Evolutionary conservation across 2,113 vertebrate genomes (phyloP), one percentile per base, ranked within the genome.

Genomic region (Panthera tigris): DNA sequence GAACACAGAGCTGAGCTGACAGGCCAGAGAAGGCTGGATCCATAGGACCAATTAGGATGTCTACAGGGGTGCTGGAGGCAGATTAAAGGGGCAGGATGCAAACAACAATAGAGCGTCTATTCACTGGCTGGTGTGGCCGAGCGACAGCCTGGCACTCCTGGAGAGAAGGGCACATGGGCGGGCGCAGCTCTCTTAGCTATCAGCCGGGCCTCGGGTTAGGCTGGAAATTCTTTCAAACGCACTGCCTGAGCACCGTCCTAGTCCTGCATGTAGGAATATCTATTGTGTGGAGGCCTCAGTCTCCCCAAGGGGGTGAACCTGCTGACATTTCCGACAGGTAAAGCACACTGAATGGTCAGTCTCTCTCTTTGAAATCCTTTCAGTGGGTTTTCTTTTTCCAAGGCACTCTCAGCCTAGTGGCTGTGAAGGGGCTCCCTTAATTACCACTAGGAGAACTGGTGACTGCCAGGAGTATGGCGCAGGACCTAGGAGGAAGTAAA

Each of bases 221-320:
- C 16, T 73, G 71, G 50, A 96, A 98, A 98, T 48, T 8, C 91
- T 97, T 97, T 97, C 78, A 98, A 96, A 91, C 16, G 21, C 29
- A 73, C 65, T 36, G 11, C 79, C 79, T 81, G 87, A 97, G 93
- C 63, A 91, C 69, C 41, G 12, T 80, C 92, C 57, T 66, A 83
- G 76, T 73, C 48, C 92, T 71, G 71, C 66, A 11, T 36, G 71
- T 33, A 82, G 97, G 89, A 97, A 97, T 76, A 88, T 45, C 92
- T 86, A 21, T 82, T 45, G 85, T 97, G 65, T 36, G 68, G 74
- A 89, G 84, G 48, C 27, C 52, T 73, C 29, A 31, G 18, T 79
- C 57, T 1, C 95, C 76, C 96, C 95, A 82, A 6, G 78, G 83
- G 73, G 41, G 93, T 93, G 97, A 96, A 97, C 97, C 76, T 85